Evolutionary conservation across 2,113 vertebrate species (phyloP), one percentile per base, ranked within the genome.

Genomic region (Rhinopithecus roxellana): DNA sequence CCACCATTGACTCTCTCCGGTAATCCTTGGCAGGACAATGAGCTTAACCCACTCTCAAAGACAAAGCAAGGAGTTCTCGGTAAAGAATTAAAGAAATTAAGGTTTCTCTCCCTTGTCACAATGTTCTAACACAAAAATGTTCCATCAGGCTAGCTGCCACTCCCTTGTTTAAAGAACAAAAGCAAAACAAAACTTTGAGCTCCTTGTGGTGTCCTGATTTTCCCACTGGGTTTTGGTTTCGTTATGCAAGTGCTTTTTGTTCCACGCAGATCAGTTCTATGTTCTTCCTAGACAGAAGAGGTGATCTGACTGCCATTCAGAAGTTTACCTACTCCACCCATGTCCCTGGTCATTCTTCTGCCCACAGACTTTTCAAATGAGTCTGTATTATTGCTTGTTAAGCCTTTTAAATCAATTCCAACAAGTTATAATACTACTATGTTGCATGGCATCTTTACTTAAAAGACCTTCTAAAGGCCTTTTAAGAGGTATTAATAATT

Each of bases 81-180:
- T 55, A 97, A 98, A 90, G 43, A 97, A 95, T 97, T 88, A 94
- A 97, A 85, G 32, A 72, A 93, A 43, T 92, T 94, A 78, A 96
- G 93, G 32, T 61, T 94, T 90, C 87, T 96, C 43, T 90, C 72
- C 74, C 77, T 96, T 89, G 9, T 59, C 61, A 55, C 11, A 79
- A 43, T 89, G 98, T 93, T 95, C 84, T 38, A 82, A 89, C 32
- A 75, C 22, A 93, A 95, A 95, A 81, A 57, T 59, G 8, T 2
- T 67, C 48, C 70, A 6, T 30, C 14, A 18, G 59, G 40, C 1
- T 50, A 86, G 38, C 38, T 80, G 35, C 77, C 40, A 55, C 69
- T 92, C 74, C 74, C 32, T 91, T 75, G 45, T 40, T 67, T 79
- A 89, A 84, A 70, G 18, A 57, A 59, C 55, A 84, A 84, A 96